Evolutionary conservation across 1,140 invertebrate species (phyloP).

Genomic region (Platyscapa corneri): DNA sequence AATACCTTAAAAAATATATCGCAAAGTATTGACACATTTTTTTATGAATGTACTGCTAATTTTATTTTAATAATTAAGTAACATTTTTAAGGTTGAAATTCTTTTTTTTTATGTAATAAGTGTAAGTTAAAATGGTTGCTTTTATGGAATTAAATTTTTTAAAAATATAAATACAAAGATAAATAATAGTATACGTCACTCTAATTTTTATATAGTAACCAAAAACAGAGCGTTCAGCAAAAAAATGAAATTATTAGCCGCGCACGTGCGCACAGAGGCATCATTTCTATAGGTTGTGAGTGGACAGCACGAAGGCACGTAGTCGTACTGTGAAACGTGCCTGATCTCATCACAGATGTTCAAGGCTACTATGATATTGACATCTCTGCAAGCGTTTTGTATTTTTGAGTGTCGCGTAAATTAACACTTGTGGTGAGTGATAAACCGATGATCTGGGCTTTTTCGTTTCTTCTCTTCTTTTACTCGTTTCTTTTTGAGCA

Average conservation of each 20-base stretch:
- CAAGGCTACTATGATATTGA: constrained; percentile 67
- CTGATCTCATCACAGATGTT: constrained; percentile 53
- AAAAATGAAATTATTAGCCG: not conserved
- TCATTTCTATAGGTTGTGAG: constrained; percentile 27
- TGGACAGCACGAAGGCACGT: constrained; percentile 57
- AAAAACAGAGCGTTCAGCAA: not conserved
- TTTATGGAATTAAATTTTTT: no score
- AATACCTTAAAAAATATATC: no score
- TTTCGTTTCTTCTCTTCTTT: not conserved
- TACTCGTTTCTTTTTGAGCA: not conserved
- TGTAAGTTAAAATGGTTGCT: no score
- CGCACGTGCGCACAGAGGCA: constrained; percentile 16
- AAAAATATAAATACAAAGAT: not conserved
- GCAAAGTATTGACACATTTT: no score
- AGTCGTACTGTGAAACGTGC: constrained; percentile 61
- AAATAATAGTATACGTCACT: not conserved
- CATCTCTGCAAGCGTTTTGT: constrained; percentile 61
- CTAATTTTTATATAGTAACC: not conserved
- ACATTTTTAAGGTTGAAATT: no score
- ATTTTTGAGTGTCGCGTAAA: constrained; percentile 53
- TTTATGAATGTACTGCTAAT: no score
- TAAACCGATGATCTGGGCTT: not conserved
- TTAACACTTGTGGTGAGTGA: not conserved
- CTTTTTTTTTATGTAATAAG: no score
- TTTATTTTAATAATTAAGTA: no score